These are phyloP conservation scores for Orcinus orca DNA, from an alignment of 2,113 vertebrate genomes.

Conservation along the genomic window DNA sequence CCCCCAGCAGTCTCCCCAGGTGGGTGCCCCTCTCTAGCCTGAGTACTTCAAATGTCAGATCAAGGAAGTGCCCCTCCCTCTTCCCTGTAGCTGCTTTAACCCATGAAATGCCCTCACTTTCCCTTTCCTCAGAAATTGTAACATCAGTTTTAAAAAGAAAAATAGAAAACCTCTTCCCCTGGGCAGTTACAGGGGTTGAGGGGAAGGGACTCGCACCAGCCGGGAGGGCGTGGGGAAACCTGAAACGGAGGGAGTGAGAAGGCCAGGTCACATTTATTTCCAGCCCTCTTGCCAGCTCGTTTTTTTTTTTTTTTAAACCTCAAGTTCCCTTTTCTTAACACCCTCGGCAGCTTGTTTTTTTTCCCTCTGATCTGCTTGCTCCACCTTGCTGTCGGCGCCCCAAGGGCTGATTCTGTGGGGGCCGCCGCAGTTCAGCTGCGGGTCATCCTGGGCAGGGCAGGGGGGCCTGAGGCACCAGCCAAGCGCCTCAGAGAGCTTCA, in stretches of 20 bases:
- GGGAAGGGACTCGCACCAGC: not conserved
- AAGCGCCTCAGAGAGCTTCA: not conserved
- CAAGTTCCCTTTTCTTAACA: conserved; percentile 38
- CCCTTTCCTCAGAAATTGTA: not conserved
- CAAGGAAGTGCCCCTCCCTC: conserved; percentile 11
- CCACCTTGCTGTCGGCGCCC: not conserved
- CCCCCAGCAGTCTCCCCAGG: rapidly evolving
- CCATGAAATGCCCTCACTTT: not conserved
- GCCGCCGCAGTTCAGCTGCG: not conserved
- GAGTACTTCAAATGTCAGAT: not conserved
- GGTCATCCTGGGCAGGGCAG: not conserved
- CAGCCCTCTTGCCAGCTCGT: not conserved
- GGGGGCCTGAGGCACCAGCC: not conserved
- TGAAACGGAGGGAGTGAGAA: not conserved
- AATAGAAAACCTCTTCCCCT: not conserved
- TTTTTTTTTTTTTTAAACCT: not conserved
- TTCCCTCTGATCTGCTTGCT: not conserved
- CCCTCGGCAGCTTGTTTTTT: not conserved
- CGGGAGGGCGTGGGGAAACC: not conserved
- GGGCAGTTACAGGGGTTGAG: not conserved
- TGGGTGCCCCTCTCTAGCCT: not conserved
- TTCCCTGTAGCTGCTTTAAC: not conserved
- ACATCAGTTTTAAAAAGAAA: not conserved
- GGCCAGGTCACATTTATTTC: not conserved
- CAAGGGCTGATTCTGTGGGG: not conserved